Percentiles rank a stretch among this genome's conserved stretches.
Conservation (phyloP, 2,113 vertebrate genomes). For the Gallinago undulata region DNA sequence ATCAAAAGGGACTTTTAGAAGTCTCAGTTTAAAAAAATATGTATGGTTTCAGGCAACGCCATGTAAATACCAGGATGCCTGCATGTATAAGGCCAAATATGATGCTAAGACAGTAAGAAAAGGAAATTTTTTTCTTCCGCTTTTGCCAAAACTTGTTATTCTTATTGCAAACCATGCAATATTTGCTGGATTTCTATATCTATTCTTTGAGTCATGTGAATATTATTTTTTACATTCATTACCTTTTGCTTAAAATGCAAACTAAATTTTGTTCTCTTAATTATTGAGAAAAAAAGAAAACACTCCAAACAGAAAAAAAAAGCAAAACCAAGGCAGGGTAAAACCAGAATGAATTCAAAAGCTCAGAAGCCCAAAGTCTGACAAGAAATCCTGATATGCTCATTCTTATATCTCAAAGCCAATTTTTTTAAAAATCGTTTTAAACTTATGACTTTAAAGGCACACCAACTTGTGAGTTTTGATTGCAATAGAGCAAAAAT, state of each 20-base stretch:
- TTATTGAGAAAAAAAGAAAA: not conserved
- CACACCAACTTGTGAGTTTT: not conserved
- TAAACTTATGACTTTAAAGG: not conserved
- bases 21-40: not conserved
- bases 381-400: not conserved
- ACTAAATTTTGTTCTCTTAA: not conserved
- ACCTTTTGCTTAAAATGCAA: not conserved
- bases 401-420: not conserved
- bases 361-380: not conserved
- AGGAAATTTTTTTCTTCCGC: not conserved
- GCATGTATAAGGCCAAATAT: not conserved
- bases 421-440: not conserved
- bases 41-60: not conserved
- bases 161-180: not conserved
- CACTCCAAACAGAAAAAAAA: not conserved
- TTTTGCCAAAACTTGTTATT: not conserved
- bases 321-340: not conserved
- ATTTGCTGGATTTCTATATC: not conserved
- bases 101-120: not conserved
- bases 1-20: not conserved
- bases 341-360: not conserved
- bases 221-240: not conserved
- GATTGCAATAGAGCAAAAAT: not conserved
- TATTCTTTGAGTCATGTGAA: not conserved
- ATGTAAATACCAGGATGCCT: not conserved